Percentiles rank a stretch among this genome's conserved stretches.
Conservation (phyloP, 2,888 invertebrate genomes). For the Hypselothyrea guttata region DNA sequence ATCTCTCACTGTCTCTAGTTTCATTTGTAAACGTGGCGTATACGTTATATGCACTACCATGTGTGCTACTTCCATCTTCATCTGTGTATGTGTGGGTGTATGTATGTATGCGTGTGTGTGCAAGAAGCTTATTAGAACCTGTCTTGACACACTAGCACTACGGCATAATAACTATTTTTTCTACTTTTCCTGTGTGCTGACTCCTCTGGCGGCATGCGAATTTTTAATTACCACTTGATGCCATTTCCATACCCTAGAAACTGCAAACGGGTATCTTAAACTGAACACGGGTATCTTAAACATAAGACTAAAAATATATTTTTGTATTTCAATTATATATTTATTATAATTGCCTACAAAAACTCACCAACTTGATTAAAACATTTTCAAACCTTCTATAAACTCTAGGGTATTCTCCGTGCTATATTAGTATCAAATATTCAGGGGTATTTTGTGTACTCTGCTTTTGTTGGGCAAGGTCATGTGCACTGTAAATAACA, state of each 20-base stretch:
- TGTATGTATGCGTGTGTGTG: constrained; percentile 21
- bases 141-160: constrained; percentile 49
- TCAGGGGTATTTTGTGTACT: neutral
- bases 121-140: constrained; percentile 52
- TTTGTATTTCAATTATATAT: too few relatives aligned
- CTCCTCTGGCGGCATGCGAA: constrained; percentile 48
- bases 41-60: constrained; percentile 53
- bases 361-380: too few relatives aligned
- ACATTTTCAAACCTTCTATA: neutral
- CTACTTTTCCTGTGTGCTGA: constrained; percentile 19
- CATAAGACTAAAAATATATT: too few relatives aligned
- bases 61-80: constrained; percentile 36
- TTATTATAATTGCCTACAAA: too few relatives aligned
- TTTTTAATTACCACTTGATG: constrained; percentile 54
- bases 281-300: too few relatives aligned
- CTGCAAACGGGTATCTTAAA: neutral
- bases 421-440: constrained; percentile 1
- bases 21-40: constrained; percentile 68
- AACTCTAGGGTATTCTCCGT: constrained; percentile 2
- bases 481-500: constrained; percentile 36
- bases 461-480: constrained; percentile 36
- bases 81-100: constrained; percentile 17
- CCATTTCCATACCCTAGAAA: constrained; percentile 35
- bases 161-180: constrained; percentile 48
- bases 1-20: constrained; percentile 34